A percentile compares a stretch with the other conserved stretches of the same genome.
phyloP scores from a whole-genome alignment of 2,888 invertebrate species.

The Eupithecia dodoneata region DNA sequence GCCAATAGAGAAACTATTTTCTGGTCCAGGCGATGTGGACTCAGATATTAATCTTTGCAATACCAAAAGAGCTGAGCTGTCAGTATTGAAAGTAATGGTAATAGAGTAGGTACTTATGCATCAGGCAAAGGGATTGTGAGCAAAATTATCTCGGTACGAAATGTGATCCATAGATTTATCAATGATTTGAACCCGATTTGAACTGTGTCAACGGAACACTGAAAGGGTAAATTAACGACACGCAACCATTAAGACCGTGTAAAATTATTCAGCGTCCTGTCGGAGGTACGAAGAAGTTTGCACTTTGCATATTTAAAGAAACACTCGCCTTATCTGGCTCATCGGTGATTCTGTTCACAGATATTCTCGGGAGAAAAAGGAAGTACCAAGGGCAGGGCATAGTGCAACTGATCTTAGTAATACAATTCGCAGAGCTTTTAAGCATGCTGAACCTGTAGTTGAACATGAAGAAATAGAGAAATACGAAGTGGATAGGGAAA shows the following conservation, averaged over 20 bases:
- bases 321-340: constrained; percentile 78
- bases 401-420: constrained; percentile 21
- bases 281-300: constrained; percentile 77
- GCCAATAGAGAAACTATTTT: constrained; percentile 25
- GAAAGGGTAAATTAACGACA: constrained; percentile 74
- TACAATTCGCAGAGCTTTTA: constrained; percentile 3
- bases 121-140: not conserved
- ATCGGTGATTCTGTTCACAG: constrained; percentile 78
- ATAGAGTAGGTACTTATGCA: not conserved
- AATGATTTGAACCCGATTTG: constrained; percentile 56
- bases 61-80: constrained; percentile 8
- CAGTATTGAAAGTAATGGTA: not conserved
- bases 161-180: constrained; percentile 40
- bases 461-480: not conserved
- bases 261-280: constrained; percentile 81
- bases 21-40: constrained; percentile 11
- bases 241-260: constrained; percentile 80
- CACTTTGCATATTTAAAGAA: constrained; percentile 83
- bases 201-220: constrained; percentile 65
- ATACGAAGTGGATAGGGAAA: not conserved
- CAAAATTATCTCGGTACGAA: not conserved
- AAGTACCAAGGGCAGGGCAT: constrained; percentile 47
- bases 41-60: constrained; percentile 32
- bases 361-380: constrained; percentile 74
- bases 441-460: not conserved